Evolutionary conservation across 2,888 invertebrate genomes (phyloP), one percentile per base, ranked within the genome.

Genomic region (Megastigmus dorsalis): DNA sequence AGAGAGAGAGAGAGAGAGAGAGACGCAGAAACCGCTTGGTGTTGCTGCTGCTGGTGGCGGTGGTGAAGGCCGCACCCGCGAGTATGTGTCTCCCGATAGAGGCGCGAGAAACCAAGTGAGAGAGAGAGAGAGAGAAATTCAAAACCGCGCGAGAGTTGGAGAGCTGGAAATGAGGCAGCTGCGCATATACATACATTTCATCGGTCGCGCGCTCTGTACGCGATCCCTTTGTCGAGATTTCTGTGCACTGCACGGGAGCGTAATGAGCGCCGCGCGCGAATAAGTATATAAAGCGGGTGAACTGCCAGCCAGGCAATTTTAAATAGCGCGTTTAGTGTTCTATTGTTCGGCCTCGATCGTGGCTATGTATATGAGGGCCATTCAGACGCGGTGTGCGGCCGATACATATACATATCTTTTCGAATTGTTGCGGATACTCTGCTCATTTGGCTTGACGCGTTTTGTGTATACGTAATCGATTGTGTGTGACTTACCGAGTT

Each of bases 181-280:
- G 28, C 65, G 15, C 38, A 45, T 41, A n/a, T 71, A 20, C 38
- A 45, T 41, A n/a, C 54, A 38, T 59, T 41, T 52, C n/a, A 62
- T 50, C 36, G 66, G 45, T 33, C 3, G 13, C 26, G 41, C n/a
- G 62, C n/a, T 28, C n/a, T 4, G 6, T 54, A 36, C 23, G 52
- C 69, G 70, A 75, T 75, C 26, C 55, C 43, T 65, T 55, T 33
- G 57, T 54, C 57, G 63, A 59, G 67, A 72, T 68, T 68, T 63
- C 57, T 45, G 18, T 10, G 43, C n/a, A n/a, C n/a, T n/a, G n/a
- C n/a, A n/a, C n/a, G 10, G n/a, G 10, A 23, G 26, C 55, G 63
- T 65, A 74, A 74, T 68, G 69, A 69, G 68, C 48, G 30, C n/a
- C 48, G 30, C n/a, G 20, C 45, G 18, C 15, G 30, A n/a, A n/a